Percentiles rank a stretch among this genome's conserved stretches.
phyloP scores from a whole-genome alignment of 2,888 invertebrate species.

The Galerucella nymphaeae region DNA sequence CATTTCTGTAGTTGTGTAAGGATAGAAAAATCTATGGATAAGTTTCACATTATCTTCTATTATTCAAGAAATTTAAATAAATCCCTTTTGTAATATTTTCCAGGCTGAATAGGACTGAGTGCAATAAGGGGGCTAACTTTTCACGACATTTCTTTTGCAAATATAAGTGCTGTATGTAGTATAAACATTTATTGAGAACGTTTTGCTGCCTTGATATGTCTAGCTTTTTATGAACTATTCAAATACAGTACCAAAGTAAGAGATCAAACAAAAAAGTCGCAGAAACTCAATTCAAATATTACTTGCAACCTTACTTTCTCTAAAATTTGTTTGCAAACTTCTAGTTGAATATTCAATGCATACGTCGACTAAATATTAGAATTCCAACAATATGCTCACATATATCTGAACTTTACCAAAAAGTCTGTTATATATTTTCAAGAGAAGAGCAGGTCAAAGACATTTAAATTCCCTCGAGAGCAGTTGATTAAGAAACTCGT shows the following conservation, averaged over 20 bases:
- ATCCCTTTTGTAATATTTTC: too few relatives aligned
- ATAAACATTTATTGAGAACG: too few relatives aligned
- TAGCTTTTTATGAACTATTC: not conserved
- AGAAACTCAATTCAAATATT: slow-evolving; percentile 35
- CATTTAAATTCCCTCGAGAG: not conserved
- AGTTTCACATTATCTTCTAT: too few relatives aligned
- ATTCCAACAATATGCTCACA: slow-evolving; percentile 30
- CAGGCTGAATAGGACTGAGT: too few relatives aligned
- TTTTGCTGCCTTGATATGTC: not conserved
- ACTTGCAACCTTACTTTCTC: slow-evolving; percentile 28
- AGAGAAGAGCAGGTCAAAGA: slow-evolving; percentile 17
- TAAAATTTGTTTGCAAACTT: slow-evolving; percentile 24
- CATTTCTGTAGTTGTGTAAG: too few relatives aligned
- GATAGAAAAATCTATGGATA: too few relatives aligned
- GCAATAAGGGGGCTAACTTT: too few relatives aligned
- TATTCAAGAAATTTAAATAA: too few relatives aligned
- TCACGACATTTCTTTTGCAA: too few relatives aligned
- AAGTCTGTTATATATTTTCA: slow-evolving; percentile 22
- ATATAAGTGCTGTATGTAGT: too few relatives aligned
- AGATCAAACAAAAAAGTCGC: slow-evolving; percentile 29
- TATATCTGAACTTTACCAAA: slow-evolving; percentile 15
- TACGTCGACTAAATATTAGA: slow-evolving; percentile 29
- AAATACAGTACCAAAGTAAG: slow-evolving; percentile 19
- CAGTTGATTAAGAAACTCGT: not conserved
- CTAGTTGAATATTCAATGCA: slow-evolving; percentile 32